These are phyloP conservation scores for Amazona guildingii DNA, from an alignment of 2,113 vertebrate species.

Conservation along the genomic window DNA sequence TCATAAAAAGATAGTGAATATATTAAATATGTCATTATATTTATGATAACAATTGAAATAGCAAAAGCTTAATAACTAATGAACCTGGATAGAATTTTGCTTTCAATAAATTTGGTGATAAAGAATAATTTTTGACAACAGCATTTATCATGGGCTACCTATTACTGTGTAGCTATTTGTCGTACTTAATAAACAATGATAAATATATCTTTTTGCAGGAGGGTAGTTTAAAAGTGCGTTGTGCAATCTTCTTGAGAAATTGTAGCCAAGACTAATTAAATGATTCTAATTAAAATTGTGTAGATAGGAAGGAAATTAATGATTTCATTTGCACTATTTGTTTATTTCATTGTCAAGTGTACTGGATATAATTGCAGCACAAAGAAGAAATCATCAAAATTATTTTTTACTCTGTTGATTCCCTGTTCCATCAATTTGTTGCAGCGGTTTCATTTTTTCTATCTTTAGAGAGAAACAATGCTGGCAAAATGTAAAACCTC, in stretches of 20 bases:
- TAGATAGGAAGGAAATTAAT: constrained; percentile 74
- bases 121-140: constrained; percentile 62
- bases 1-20: constrained; percentile 65
- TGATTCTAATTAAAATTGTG: constrained; percentile 78
- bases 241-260: constrained; percentile 62
- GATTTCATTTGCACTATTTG: constrained; percentile 76
- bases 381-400: constrained; percentile 72
- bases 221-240: constrained; percentile 36
- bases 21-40: constrained; percentile 70
- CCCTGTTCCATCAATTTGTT: constrained; percentile 49
- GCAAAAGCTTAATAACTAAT: constrained; percentile 73
- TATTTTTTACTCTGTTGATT: constrained; percentile 65
- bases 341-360: constrained; percentile 72
- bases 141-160: constrained; percentile 62
- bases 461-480: constrained; percentile 53
- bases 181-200: constrained; percentile 63
- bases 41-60: constrained; percentile 77
- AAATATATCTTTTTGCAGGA: constrained; percentile 51
- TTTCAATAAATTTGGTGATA: constrained; percentile 71
- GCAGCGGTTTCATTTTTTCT: constrained; percentile 12
- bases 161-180: constrained; percentile 38
- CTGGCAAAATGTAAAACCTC: constrained; percentile 49
- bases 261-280: constrained; percentile 76
- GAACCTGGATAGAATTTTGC: constrained; percentile 62
- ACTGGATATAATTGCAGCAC: constrained; percentile 69